These are phyloP conservation scores for Antheraea mylitta DNA, from an alignment of 1,140 invertebrate genomes.

Conservation along the genomic window DNA sequence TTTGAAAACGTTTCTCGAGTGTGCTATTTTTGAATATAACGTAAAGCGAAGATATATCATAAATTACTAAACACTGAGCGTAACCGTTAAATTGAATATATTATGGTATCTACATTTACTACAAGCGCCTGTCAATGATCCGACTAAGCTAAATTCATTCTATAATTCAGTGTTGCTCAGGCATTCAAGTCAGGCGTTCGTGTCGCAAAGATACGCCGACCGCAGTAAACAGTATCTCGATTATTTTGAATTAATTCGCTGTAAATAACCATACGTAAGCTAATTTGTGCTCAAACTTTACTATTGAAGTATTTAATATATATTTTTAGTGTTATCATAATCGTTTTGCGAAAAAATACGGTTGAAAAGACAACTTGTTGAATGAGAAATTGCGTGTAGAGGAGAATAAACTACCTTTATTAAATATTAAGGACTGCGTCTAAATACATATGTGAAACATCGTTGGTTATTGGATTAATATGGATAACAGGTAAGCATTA, in stretches of 20 bases:
- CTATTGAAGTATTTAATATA: not conserved
- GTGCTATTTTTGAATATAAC: too few species aligned
- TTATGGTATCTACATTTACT: not conserved
- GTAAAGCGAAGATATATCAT: too few species aligned
- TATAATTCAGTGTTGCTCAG: conserved; percentile 32
- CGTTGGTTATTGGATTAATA: not conserved
- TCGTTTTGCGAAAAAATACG: not conserved
- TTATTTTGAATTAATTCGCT: not conserved
- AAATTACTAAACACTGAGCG: not conserved
- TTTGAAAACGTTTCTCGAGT: too few species aligned
- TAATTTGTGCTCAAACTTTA: not conserved
- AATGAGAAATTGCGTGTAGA: not conserved
- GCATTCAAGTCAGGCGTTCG: conserved; percentile 28
- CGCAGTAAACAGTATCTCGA: not conserved
- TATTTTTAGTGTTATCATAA: not conserved
- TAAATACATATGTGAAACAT: not conserved
- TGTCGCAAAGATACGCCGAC: conserved; percentile 6
- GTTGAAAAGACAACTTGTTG: not conserved
- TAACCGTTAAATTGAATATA: not conserved
- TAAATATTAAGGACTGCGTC: not conserved
- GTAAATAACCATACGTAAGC: too few species aligned
- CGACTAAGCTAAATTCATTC: not conserved
- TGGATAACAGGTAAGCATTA: not conserved
- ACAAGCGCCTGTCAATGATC: conserved; percentile 15
- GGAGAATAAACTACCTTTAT: not conserved